Evolutionary conservation across 2,888 invertebrate genomes (phyloP).

Genomic region (Leptura quadrifasciata): DNA sequence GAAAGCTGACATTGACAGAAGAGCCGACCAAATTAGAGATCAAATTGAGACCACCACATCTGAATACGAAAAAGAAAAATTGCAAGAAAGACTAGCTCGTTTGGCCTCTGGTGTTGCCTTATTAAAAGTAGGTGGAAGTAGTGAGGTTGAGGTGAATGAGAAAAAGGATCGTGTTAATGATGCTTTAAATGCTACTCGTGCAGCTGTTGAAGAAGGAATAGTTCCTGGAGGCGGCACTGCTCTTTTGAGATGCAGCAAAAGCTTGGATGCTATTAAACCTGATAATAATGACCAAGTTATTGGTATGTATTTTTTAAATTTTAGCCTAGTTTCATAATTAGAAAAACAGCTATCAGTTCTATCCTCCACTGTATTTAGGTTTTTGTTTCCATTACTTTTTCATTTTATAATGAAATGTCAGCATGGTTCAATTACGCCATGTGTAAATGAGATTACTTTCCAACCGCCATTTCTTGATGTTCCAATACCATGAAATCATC

Average conservation of each 20-base stretch:
- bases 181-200: constrained; percentile 74
- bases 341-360: no score
- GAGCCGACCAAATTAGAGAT: constrained; percentile 72
- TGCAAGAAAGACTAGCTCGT: constrained; percentile 74
- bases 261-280: constrained; percentile 68
- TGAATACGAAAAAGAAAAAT: constrained; percentile 75
- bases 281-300: constrained; percentile 72
- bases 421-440: no score
- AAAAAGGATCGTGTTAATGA: constrained; percentile 75
- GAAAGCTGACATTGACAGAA: constrained; percentile 71
- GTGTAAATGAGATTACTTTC: no score
- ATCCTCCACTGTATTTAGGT: no score
- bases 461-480: no score
- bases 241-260: constrained; percentile 71
- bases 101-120: constrained; percentile 75
- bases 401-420: no score
- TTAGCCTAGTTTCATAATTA: no score
- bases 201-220: constrained; percentile 75
- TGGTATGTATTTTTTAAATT: constrained; percentile 67
- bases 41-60: constrained; percentile 73
- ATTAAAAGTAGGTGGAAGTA: constrained; percentile 74
- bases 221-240: constrained; percentile 75
- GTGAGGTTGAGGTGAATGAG: constrained; percentile 75
- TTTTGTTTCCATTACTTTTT: no score
- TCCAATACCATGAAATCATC: no score